Conservation (phyloP, 2,888 invertebrate genomes). For the Microdon myrmicae region DNA sequence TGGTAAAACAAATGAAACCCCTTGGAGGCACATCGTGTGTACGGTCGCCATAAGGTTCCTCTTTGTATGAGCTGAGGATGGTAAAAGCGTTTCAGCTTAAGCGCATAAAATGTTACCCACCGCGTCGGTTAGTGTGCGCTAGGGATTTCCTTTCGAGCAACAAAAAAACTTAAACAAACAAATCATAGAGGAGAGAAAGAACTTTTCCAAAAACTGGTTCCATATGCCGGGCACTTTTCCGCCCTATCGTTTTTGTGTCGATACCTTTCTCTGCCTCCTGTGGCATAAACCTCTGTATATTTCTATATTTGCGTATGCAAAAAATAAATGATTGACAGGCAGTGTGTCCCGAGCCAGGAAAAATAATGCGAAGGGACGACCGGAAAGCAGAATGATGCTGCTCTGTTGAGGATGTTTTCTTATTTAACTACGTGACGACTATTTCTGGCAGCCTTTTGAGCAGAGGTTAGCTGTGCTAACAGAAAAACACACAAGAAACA, state of each 20-base stretch:
- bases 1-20: conserved; percentile 48
- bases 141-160: no score
- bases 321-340: conserved; percentile 46
- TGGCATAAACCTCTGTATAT: no score
- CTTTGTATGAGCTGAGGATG: conserved; percentile 23
- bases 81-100: conserved; percentile 6
- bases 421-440: conserved; percentile 43
- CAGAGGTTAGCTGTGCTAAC: conserved; percentile 33
- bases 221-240: conserved; percentile 37
- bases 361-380: no score
- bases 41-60: conserved; percentile 39
- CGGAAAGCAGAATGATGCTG: conserved; percentile 7
- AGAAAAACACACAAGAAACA: conserved; percentile 1
- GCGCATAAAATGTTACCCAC: conserved; percentile 37
- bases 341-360: conserved; percentile 5
- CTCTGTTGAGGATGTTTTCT: conserved; percentile 34
- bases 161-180: no score
- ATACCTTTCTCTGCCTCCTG: conserved; percentile 3
- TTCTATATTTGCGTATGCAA: conserved; percentile 49
- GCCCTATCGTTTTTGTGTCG: background rate
- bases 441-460: conserved; percentile 14
- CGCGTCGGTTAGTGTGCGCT: conserved; percentile 26
- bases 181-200: conserved; percentile 1
- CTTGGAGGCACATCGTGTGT: conserved; percentile 40
- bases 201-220: conserved; percentile 34